Conservation (phyloP, 2,888 invertebrate genomes). For the Laothoe populi region DNA sequence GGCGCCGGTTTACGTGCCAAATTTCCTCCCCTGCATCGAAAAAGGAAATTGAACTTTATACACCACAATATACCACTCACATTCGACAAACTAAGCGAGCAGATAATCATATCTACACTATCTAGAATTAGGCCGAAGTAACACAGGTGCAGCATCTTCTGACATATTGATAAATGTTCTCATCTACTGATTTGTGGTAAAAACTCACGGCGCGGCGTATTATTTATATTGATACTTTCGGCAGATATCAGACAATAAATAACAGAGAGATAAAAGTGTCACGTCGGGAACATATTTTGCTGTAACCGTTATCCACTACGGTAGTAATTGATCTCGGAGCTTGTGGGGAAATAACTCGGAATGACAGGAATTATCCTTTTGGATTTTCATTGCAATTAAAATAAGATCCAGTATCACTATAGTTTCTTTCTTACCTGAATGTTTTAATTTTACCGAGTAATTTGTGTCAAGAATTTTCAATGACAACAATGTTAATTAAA, state of each 20-base stretch:
- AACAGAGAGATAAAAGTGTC: constrained; percentile 33
- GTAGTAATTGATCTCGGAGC: constrained; percentile 2
- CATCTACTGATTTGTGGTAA: constrained; percentile 51
- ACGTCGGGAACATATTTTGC: constrained; percentile 12
- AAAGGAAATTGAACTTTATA: constrained; percentile 39
- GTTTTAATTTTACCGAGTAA: background rate
- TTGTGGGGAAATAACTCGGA: background rate
- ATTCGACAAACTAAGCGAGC: constrained; percentile 31
- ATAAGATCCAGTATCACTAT: background rate
- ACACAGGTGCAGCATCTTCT: constrained; percentile 61
- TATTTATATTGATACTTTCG: constrained; percentile 52
- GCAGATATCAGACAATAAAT: constrained; percentile 47
- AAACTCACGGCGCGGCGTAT: constrained; percentile 41
- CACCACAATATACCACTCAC: constrained; percentile 26
- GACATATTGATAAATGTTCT: constrained; percentile 62
- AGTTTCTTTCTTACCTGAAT: background rate
- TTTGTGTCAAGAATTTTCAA: background rate
- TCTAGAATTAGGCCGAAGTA: constrained; percentile 55
- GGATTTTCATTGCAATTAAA: constrained; percentile 7
- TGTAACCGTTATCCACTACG: background rate
- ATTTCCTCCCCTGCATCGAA: constrained; percentile 34
- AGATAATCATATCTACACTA: constrained; percentile 21
- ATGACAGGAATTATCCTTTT: background rate
- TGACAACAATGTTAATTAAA: too few relatives aligned
- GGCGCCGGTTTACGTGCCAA: constrained; percentile 34